phyloP scores from a whole-genome alignment of 35 echinoderm and acorn worm genomes.

The Strongylocentrotus purpuratus region DNA sequence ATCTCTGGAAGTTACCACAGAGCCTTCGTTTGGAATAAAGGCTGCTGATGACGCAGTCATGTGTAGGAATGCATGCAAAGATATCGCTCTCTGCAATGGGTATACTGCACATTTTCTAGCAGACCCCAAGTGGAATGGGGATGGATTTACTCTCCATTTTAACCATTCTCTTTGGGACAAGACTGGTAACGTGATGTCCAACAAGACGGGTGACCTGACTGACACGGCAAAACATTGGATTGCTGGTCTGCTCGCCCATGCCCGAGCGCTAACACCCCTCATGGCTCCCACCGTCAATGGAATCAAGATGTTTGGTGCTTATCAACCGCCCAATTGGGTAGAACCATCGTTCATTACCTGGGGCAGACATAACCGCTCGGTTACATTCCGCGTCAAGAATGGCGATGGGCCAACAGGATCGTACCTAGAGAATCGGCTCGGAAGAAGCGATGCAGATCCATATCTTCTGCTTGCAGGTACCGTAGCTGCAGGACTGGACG shows the following conservation, averaged over 20 bases:
- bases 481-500: conserved; percentile 64
- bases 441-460: conserved; percentile 41
- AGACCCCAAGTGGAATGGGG: background rate
- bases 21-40: conserved; percentile 53
- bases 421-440: conserved; percentile 58
- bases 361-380: background rate
- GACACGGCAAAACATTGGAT: conserved; percentile 57
- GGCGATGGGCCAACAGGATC: background rate
- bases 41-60: conserved; percentile 53
- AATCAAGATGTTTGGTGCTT: conserved; percentile 1
- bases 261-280: conserved; percentile 48
- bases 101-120: conserved; percentile 50
- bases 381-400: background rate
- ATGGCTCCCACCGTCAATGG: conserved; percentile 54
- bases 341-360: background rate
- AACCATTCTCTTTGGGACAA: conserved; percentile 57
- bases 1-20: conserved; percentile 10
- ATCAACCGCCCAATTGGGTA: background rate
- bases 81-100: conserved; percentile 39
- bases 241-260: conserved; percentile 54
- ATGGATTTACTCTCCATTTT: conserved; percentile 56
- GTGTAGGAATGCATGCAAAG: conserved; percentile 50
- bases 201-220: conserved; percentile 21
- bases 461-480: conserved; percentile 60
- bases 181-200: background rate